phyloP scores from a whole-genome alignment of 2,797 vertebrate genomes.

The Margarornis squamiger region DNA sequence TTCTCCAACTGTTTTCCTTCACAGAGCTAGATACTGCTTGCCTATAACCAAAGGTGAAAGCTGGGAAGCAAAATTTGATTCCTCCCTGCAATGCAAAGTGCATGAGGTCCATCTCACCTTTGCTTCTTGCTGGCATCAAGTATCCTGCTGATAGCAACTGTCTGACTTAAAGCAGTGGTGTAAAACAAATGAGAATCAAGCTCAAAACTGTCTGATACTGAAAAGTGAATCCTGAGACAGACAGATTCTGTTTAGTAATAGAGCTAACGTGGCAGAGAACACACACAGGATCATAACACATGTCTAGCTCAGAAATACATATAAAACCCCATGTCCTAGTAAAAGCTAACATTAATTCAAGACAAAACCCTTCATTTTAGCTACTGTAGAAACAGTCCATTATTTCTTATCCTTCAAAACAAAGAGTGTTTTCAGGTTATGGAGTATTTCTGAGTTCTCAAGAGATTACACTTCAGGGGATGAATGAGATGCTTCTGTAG shows the following conservation, averaged over 20 bases:
- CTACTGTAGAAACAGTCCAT: conserved; percentile 23
- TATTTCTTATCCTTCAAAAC: conserved; percentile 46
- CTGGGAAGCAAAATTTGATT: not conserved
- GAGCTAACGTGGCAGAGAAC: not conserved
- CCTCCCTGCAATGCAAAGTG: not conserved
- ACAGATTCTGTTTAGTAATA: not conserved
- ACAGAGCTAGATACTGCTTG: not conserved
- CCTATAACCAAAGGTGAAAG: conserved; percentile 3
- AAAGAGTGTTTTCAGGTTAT: conserved; percentile 29
- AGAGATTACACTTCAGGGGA: conserved; percentile 24
- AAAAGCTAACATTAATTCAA: conserved; percentile 55
- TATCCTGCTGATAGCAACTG: not conserved
- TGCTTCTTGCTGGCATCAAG: not conserved
- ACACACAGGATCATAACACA: not conserved
- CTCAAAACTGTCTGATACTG: not conserved
- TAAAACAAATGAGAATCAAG: not conserved
- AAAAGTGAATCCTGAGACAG: not conserved
- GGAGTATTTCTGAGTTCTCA: conserved; percentile 27
- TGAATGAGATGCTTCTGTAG: conserved; percentile 1
- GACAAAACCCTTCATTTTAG: conserved; percentile 24
- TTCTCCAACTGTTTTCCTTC: not conserved
- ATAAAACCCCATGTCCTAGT: not conserved
- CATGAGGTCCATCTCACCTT: not conserved
- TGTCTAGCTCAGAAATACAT: conserved; percentile 33
- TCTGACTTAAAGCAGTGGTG: not conserved